These are phyloP conservation scores for Sthenelais limicola DNA, from an alignment of 2,888 invertebrate species.

Conservation along the genomic window DNA sequence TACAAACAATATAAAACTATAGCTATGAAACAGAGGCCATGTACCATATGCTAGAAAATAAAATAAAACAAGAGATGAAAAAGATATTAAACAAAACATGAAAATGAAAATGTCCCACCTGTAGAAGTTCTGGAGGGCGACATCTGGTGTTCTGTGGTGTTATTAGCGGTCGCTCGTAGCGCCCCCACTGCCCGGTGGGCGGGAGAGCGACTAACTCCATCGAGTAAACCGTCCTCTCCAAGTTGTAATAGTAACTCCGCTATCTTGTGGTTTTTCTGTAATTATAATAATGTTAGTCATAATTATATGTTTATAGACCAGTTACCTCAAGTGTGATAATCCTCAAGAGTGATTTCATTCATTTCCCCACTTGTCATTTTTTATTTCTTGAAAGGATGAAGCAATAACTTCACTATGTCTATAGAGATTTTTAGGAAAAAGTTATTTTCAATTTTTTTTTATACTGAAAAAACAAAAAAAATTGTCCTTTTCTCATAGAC, in stretches of 20 bases:
- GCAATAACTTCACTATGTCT: too few relatives aligned
- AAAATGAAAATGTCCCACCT: constrained; percentile 8
- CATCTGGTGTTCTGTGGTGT: constrained; percentile 1
- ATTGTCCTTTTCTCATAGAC: too few relatives aligned
- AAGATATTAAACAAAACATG: too few relatives aligned
- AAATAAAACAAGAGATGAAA: neutral
- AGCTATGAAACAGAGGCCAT: neutral
- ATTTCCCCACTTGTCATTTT: too few relatives aligned
- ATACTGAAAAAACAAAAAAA: too few relatives aligned
- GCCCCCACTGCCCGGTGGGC: constrained; percentile 60
- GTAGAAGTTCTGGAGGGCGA: constrained; percentile 34
- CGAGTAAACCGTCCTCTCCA: constrained; percentile 59
- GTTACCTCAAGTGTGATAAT: too few relatives aligned
- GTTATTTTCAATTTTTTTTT: too few relatives aligned
- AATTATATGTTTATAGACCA: too few relatives aligned
- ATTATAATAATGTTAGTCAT: constrained; percentile 16
- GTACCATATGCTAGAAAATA: neutral
- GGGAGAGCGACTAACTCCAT: constrained; percentile 54
- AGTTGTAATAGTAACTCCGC: constrained; percentile 66
- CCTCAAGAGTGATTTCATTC: too few relatives aligned
- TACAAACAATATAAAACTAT: neutral
- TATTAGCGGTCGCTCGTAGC: constrained; percentile 53
- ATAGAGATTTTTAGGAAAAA: too few relatives aligned
- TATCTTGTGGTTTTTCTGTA: constrained; percentile 66
- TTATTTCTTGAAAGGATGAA: too few relatives aligned